Evolutionary conservation across 2,113 vertebrate genomes (phyloP), one percentile per base, ranked within the genome.

Genomic region (Brachyhypopomus gauderio): DNA sequence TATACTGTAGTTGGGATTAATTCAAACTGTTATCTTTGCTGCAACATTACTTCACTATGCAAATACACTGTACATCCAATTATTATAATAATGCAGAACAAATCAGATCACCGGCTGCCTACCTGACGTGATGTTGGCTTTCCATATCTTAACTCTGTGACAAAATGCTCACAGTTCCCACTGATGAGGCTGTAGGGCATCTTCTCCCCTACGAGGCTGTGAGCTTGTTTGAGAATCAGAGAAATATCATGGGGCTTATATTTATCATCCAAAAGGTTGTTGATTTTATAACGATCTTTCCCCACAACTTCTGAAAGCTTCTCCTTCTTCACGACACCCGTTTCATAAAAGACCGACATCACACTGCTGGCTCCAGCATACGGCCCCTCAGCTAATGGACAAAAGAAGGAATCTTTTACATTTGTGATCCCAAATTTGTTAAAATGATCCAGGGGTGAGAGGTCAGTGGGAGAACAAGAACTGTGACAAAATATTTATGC

Each of bases 111-210:
- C 22, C 12, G 11, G 23, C 27, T 17, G 17, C 64, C n/a, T 45
- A 92, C 92, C 91, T 92, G 92, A 63, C 88, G 85, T 0, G 87
- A 88, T 59, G 86, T 84, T 19, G 77, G 0, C 0, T 85, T 55
- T 0, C 87, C 88, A 0, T 90, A 92, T 77, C 89, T 85, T 52
- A 92, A 79, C 0, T 80, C 9, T 14, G 84, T 89, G 9, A 87
- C 90, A 79, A 92, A 90, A 64, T 88, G 79, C 66, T 91, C 89
- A 48, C 89, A 91, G 79, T 89, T 92, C 3, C 25, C 16, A 0
- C 0, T 67, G 25, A 62, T n/a, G 3, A 86, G 0, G 19, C 12
- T 25, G 14, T 91, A 90, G 0, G 36, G 6, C 63, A 81, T 11
- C 27, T 22, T 72, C 2, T 71, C 0, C 2, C 82, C 89, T 27